Conservation (phyloP, 30 jellyfish, hydroid and myxozoan species). For the Catostylus mosaicus region DNA sequence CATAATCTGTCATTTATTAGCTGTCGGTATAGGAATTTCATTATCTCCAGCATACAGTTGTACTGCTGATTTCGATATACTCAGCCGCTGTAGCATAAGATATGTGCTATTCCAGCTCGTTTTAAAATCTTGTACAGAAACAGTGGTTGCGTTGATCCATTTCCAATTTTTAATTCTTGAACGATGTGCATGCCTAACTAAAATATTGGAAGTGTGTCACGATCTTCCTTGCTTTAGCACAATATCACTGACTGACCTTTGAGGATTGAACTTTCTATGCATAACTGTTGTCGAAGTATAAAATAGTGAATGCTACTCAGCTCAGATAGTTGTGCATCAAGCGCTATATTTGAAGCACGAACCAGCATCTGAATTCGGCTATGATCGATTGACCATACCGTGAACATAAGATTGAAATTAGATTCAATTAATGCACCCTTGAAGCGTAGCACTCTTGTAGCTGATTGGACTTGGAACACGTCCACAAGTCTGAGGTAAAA, state of each 20-base stretch:
- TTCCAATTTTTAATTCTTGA: too few species aligned
- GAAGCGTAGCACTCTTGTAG: conserved; percentile 60
- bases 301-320: conserved; percentile 65
- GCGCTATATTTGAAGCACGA: conserved; percentile 72
- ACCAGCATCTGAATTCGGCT: conserved; percentile 66
- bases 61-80: conserved; percentile 14
- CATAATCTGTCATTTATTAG: conserved; percentile 67
- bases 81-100: conserved; percentile 42
- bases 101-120: conserved; percentile 43
- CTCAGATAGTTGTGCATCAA: conserved; percentile 49
- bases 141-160: conserved; percentile 55
- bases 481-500: conserved; percentile 76
- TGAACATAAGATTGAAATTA: conserved; percentile 49
- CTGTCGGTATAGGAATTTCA: conserved; percentile 56
- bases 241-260: conserved; percentile 64
- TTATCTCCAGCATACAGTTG: conserved; percentile 59
- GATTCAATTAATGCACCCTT: conserved; percentile 56
- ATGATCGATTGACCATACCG: conserved; percentile 57
- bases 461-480: conserved; percentile 70
- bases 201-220: conserved; percentile 79
- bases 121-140: conserved; percentile 53
- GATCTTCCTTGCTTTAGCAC: conserved; percentile 44
- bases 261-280: conserved; percentile 53
- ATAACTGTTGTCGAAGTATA: conserved; percentile 55
- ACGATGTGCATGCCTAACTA: conserved; percentile 71